A percentile compares a stretch with the other conserved stretches of the same genome.
Conservation (phyloP, 2,113 vertebrate genomes). For the Gila orcuttii region DNA sequence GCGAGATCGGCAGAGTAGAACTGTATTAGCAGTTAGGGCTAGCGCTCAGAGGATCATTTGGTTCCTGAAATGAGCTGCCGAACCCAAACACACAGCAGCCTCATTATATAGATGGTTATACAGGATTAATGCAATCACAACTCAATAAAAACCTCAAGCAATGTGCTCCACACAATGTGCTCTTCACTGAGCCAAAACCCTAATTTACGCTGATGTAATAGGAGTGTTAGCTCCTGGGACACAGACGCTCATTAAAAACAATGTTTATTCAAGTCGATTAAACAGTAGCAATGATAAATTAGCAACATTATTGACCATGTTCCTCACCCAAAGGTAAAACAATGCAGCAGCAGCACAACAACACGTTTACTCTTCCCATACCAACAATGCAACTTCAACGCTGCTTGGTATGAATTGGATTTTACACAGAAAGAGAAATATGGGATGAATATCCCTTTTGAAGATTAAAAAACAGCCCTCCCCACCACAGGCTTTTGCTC, state of each 20-base stretch:
- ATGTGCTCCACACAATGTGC: slow-evolving; percentile 43
- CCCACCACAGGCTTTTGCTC: slow-evolving; percentile 38
- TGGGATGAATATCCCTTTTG: neutral
- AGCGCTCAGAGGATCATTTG: slow-evolving; percentile 56
- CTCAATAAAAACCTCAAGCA: slow-evolving; percentile 52
- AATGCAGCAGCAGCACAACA: slow-evolving; percentile 14
- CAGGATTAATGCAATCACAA: slow-evolving; percentile 58
- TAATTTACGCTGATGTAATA: slow-evolving; percentile 53
- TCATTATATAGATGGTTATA: slow-evolving; percentile 55
- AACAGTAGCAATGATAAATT: slow-evolving; percentile 49
- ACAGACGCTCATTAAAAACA: slow-evolving; percentile 54
- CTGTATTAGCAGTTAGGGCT: slow-evolving; percentile 51
- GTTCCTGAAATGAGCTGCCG: slow-evolving; percentile 50
- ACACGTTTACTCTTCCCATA: slow-evolving; percentile 11
- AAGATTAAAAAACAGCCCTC: slow-evolving; percentile 6
- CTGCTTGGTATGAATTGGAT: slow-evolving; percentile 35
- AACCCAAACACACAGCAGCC: slow-evolving; percentile 50
- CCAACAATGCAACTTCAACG: slow-evolving; percentile 45
- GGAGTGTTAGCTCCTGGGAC: slow-evolving; percentile 46
- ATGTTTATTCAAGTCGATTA: slow-evolving; percentile 56
- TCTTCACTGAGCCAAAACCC: slow-evolving; percentile 51
- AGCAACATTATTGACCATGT: slow-evolving; percentile 42
- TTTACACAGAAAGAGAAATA: slow-evolving; percentile 13
- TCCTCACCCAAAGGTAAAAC: slow-evolving; percentile 41
- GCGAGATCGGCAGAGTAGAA: slow-evolving; percentile 42